These are phyloP conservation scores for Hylia prasina DNA, from an alignment of 2,113 vertebrate genomes.

Conservation along the genomic window DNA sequence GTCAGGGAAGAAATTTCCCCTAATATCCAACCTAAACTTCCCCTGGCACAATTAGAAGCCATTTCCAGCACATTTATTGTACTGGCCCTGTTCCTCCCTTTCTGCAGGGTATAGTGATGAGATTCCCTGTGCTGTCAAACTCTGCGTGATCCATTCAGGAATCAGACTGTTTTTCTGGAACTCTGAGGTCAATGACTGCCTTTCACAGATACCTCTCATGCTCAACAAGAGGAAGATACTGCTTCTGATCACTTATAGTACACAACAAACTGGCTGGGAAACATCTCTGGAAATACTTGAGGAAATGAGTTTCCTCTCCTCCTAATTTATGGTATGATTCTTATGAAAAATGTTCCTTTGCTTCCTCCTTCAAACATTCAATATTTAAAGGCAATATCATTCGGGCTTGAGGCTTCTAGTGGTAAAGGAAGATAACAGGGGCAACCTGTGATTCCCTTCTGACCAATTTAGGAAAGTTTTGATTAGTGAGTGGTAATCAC, in stretches of 20 bases:
- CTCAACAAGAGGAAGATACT: not conserved
- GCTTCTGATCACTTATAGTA: not conserved
- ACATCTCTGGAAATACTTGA: not conserved
- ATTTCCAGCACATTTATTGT: not conserved
- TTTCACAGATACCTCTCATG: not conserved
- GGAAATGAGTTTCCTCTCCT: not conserved
- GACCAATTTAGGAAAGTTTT: not conserved
- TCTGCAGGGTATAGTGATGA: not conserved
- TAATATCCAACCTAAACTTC: not conserved
- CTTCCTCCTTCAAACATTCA: not conserved
- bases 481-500: not conserved
- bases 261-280: not conserved
- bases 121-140: not conserved
- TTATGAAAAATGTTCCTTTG: not conserved
- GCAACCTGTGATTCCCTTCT: not conserved
- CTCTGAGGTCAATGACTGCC: not conserved
- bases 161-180: not conserved
- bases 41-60: not conserved
- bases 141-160: accelerated
- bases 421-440: not conserved
- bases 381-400: not conserved
- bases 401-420: not conserved
- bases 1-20: not conserved
- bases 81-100: not conserved
- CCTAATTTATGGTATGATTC: not conserved